Conservation (phyloP, 2,113 vertebrate species). For the Camelus bactrianus region DNA sequence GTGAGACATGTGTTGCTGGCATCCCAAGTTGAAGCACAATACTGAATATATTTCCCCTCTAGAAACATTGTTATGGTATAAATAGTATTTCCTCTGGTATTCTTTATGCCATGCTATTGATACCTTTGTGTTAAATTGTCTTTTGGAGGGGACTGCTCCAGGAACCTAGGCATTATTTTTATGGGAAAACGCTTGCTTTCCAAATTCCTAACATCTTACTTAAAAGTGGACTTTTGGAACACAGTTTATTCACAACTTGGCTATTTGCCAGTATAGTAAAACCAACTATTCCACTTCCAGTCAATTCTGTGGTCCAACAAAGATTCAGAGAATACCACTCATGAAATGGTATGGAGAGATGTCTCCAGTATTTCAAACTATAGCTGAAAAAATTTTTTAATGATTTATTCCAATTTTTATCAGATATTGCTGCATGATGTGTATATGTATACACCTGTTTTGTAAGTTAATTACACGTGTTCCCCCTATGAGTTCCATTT, state of each 20-base stretch:
- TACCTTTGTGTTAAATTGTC: not conserved
- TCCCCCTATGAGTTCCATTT: not conserved
- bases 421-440: not conserved
- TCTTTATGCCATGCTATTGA: not conserved
- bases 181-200: slow-evolving; percentile 59
- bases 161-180: slow-evolving; percentile 40
- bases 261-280: slow-evolving; percentile 26
- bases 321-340: slow-evolving; percentile 33
- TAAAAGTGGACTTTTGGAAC: slow-evolving; percentile 9
- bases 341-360: not conserved
- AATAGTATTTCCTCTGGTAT: not conserved
- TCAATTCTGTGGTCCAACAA: slow-evolving; percentile 23
- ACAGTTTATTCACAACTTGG: not conserved
- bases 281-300: not conserved
- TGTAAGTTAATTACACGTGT: not conserved
- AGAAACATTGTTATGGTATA: not conserved
- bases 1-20: not conserved
- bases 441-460: not conserved
- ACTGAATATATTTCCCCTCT: not conserved
- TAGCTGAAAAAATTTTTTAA: not conserved
- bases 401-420: slow-evolving; percentile 34
- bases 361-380: not conserved
- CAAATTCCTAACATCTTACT: slow-evolving; percentile 38
- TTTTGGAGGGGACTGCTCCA: not conserved
- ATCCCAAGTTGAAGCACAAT: not conserved